phyloP scores from a whole-genome alignment of 2,797 vertebrate genomes.

The Sparus aurata region DNA sequence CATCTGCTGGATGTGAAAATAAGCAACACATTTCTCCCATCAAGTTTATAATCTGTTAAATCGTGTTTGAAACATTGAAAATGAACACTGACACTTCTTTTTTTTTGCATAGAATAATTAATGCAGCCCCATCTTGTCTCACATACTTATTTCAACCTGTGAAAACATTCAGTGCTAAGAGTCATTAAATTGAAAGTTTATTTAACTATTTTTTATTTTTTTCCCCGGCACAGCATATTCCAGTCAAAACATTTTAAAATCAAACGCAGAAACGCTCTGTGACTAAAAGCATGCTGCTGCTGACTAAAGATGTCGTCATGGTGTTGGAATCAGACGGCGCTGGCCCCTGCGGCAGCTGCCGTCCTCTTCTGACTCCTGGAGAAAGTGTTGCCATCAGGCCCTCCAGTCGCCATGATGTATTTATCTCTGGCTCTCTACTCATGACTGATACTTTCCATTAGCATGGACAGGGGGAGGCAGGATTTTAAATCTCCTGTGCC shows the following conservation, averaged over 20 bases:
- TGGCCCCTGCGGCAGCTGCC: neutral
- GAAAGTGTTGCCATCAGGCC: conserved; percentile 54
- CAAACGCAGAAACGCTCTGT: neutral
- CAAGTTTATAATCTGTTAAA: neutral
- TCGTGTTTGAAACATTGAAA: neutral
- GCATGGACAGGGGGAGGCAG: conserved; percentile 48
- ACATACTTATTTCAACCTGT: neutral
- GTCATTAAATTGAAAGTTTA: neutral
- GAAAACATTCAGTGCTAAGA: conserved; percentile 2
- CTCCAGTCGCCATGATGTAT: conserved; percentile 69
- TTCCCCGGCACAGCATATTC: neutral
- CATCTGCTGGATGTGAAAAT: neutral
- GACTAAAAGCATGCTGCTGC: conserved; percentile 34
- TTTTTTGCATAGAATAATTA: too few relatives aligned
- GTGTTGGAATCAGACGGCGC: conserved; percentile 39
- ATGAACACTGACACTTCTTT: neutral
- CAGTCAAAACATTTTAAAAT: conserved; percentile 20
- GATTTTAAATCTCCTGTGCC: conserved; percentile 68
- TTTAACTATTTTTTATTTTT: neutral
- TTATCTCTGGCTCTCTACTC: conserved; percentile 71
- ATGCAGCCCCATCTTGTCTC: neutral
- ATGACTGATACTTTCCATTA: conserved; percentile 80
- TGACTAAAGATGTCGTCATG: conserved; percentile 30
- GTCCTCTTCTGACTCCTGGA: conserved; percentile 42
- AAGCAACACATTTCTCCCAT: neutral